These are phyloP conservation scores for Brachionus paranguensis DNA, from an alignment of 1,140 invertebrate species.

Conservation along the genomic window DNA sequence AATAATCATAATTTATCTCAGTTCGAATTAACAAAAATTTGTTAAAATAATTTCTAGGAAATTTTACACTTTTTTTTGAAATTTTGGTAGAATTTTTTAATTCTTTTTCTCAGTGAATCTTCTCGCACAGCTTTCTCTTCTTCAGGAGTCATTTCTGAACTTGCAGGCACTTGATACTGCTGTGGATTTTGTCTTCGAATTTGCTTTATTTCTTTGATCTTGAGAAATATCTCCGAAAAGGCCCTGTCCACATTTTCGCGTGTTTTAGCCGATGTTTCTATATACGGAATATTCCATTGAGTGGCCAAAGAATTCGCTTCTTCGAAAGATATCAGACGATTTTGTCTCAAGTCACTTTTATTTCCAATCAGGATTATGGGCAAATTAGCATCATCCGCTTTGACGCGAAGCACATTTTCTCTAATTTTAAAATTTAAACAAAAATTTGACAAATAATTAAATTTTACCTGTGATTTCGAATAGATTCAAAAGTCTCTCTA, in stretches of 20 bases:
- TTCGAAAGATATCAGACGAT: slow-evolving; percentile 76
- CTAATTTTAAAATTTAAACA: slow-evolving; percentile 57
- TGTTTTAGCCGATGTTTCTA: slow-evolving; percentile 98
- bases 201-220: slow-evolving; percentile 31
- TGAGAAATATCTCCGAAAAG: slow-evolving; percentile 39
- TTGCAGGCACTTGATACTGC: slow-evolving; percentile 13
- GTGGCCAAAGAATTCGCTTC: slow-evolving; percentile 79
- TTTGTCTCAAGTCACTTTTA: slow-evolving; percentile 90
- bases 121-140: slow-evolving; percentile 27
- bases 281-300: slow-evolving; percentile 92
- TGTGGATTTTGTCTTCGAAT: neutral
- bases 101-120: neutral
- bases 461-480: slow-evolving; percentile 48
- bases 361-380: slow-evolving; percentile 96
- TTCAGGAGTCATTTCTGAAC: neutral
- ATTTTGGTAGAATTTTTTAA: slow-evolving; percentile 38
- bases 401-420: slow-evolving; percentile 97
- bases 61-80: slow-evolving; percentile 34
- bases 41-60: neutral
- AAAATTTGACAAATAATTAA: slow-evolving; percentile 39
- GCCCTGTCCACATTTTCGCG: slow-evolving; percentile 81
- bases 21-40: neutral
- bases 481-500: slow-evolving; percentile 95
- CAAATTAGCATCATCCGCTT: slow-evolving; percentile 87
- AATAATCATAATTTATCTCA: neutral